Percentiles rank a stretch among this genome's conserved stretches.
These are phyloP conservation scores for Xylota sylvarum DNA, from an alignment of 2,888 invertebrate genomes.

Conservation along the genomic window DNA sequence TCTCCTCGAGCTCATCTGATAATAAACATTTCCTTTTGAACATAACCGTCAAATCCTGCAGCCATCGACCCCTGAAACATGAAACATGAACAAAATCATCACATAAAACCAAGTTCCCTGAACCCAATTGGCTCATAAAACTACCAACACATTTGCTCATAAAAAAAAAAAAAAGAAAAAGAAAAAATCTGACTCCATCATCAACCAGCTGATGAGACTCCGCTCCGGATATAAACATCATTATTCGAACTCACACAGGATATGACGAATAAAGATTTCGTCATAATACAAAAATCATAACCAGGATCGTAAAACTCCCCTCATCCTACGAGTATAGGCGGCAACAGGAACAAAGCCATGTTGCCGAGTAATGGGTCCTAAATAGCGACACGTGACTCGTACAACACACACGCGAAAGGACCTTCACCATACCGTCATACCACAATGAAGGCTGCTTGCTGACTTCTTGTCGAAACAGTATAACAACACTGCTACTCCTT, in stretches of 20 bases:
- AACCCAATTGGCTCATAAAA: slow-evolving; percentile 55
- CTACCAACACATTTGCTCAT: slow-evolving; percentile 57
- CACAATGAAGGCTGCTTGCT: slow-evolving; percentile 78
- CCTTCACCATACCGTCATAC: slow-evolving; percentile 45
- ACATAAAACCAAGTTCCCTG: slow-evolving; percentile 18
- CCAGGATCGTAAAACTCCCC: slow-evolving; percentile 56
- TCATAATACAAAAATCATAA: slow-evolving; percentile 73
- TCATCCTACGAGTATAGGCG: slow-evolving; percentile 17
- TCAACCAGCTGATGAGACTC: slow-evolving; percentile 63
- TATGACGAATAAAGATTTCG: slow-evolving; percentile 77
- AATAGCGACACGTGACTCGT: slow-evolving; percentile 84
- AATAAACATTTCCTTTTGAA: background rate
- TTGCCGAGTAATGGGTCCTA: slow-evolving; percentile 84
- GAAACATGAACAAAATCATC: background rate
- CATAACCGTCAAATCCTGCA: slow-evolving; percentile 3
- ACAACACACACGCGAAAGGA: slow-evolving; percentile 73
- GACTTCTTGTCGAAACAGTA: slow-evolving; percentile 80
- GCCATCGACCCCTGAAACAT: background rate
- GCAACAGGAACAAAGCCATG: slow-evolving; percentile 64
- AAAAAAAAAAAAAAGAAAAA: slow-evolving; percentile 71
- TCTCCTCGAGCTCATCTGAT: background rate
- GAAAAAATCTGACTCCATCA: slow-evolving; percentile 69
- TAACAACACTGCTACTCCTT: slow-evolving; percentile 10
- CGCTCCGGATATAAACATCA: slow-evolving; percentile 65
- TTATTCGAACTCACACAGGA: slow-evolving; percentile 69